These are phyloP conservation scores for Scleropages formosus DNA, from an alignment of 2,797 vertebrate species.

Conservation along the genomic window DNA sequence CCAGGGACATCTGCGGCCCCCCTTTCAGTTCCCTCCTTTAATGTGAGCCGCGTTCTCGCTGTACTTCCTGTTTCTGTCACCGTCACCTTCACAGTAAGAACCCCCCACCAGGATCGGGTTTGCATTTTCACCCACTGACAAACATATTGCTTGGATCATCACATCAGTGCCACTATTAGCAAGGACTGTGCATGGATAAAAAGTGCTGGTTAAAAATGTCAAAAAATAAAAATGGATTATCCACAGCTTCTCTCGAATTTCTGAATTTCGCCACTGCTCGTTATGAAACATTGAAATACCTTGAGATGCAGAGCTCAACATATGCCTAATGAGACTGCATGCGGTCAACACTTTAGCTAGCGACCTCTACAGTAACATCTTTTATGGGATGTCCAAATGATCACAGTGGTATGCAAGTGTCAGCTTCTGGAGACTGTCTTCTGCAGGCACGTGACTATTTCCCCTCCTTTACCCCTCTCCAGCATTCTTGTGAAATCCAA, in stretches of 20 bases:
- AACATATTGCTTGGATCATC: slow-evolving; percentile 1
- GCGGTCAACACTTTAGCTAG: slow-evolving; percentile 1
- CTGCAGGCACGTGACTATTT: not conserved
- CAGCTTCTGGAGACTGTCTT: not conserved
- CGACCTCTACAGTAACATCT: not conserved
- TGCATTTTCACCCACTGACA: slow-evolving; percentile 12
- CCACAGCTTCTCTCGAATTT: slow-evolving; percentile 8
- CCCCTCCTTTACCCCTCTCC: not conserved
- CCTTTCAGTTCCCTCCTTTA: slow-evolving; percentile 17
- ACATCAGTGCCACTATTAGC: not conserved
- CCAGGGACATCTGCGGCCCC: slow-evolving; percentile 29
- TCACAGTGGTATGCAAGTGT: not conserved
- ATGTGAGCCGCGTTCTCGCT: not conserved
- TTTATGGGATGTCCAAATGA: too few species aligned
- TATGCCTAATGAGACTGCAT: slow-evolving; percentile 8
- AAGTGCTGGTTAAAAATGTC: not conserved
- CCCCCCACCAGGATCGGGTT: not conserved
- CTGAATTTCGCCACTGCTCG: not conserved
- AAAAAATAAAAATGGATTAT: not conserved
- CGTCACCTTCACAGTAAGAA: not conserved
- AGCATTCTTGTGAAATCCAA: not conserved
- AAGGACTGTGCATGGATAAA: not conserved
- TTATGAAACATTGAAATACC: slow-evolving; percentile 7
- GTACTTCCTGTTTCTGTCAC: not conserved
- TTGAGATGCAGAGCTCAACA: slow-evolving; percentile 1